A percentile compares a stretch with the other conserved stretches of the same genome.
Conservation (phyloP, 2,113 vertebrate genomes). For the Neopipo cinnamomea region DNA sequence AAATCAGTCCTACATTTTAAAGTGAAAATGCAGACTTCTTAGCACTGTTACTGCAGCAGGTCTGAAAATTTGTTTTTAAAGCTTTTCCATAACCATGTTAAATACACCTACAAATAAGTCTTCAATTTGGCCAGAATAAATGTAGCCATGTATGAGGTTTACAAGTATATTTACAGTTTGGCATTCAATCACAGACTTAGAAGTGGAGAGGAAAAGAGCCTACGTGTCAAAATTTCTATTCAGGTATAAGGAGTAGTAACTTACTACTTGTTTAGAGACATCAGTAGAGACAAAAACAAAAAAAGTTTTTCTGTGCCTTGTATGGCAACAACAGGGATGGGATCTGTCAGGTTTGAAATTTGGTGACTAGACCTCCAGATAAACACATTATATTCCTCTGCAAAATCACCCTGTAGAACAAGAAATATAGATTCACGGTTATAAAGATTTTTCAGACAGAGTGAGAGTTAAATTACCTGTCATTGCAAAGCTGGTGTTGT, state of each 20-base stretch:
- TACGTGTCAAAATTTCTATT: background rate
- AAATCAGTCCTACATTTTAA: background rate
- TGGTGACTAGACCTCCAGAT: background rate
- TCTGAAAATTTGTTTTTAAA: background rate
- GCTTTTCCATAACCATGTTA: background rate
- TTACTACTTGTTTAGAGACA: background rate
- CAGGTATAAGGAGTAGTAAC: background rate
- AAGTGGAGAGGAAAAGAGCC: background rate
- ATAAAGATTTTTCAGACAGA: background rate
- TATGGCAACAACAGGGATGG: background rate
- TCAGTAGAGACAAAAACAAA: too few species aligned
- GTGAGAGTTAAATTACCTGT: conserved; percentile 61
- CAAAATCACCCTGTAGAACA: background rate
- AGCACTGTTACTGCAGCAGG: background rate
- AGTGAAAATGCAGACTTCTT: background rate
- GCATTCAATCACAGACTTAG: background rate
- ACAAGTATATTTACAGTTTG: background rate
- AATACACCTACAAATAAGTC: background rate
- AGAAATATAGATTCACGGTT: background rate
- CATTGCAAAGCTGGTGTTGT: conserved; percentile 69
- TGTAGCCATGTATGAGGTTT: background rate
- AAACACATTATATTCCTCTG: background rate
- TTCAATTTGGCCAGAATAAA: background rate
- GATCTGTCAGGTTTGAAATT: background rate
- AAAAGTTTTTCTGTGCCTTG: background rate